Evolutionary conservation across 2,797 vertebrate genomes (phyloP).

Genomic region (Okamejei kenojei): DNA sequence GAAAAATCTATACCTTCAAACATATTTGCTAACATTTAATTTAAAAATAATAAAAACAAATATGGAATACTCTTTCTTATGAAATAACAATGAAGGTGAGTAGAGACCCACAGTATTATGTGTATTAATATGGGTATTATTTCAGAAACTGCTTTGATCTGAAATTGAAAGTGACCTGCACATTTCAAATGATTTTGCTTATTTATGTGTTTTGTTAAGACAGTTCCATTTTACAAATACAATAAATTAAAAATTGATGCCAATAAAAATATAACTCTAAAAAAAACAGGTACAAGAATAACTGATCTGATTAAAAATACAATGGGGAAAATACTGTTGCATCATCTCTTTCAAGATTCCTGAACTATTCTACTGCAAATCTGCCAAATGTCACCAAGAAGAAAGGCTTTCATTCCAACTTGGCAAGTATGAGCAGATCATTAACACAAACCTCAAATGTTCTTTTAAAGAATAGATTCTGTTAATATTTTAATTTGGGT

Average conservation of each 20-base stretch:
- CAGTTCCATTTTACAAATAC: background rate
- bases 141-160: background rate
- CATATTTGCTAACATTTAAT: background rate
- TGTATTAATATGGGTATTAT: background rate
- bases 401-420: background rate
- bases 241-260: slow-evolving; percentile 11
- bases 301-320: background rate
- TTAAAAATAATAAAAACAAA: background rate
- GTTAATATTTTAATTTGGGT: background rate
- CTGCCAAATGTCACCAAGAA: background rate
- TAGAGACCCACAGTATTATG: background rate
- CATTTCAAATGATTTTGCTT: background rate
- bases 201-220: background rate
- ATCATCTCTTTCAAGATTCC: background rate
- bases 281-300: background rate
- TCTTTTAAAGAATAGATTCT: background rate
- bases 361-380: background rate
- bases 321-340: background rate
- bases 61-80: background rate
- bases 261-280: background rate
- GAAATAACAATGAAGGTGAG: background rate
- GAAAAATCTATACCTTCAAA: background rate
- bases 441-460: background rate
- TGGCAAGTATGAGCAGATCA: background rate
- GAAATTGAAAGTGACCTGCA: background rate